Evolutionary conservation across 2,888 invertebrate genomes (phyloP).

Genomic region (Hermodice carunculata): DNA sequence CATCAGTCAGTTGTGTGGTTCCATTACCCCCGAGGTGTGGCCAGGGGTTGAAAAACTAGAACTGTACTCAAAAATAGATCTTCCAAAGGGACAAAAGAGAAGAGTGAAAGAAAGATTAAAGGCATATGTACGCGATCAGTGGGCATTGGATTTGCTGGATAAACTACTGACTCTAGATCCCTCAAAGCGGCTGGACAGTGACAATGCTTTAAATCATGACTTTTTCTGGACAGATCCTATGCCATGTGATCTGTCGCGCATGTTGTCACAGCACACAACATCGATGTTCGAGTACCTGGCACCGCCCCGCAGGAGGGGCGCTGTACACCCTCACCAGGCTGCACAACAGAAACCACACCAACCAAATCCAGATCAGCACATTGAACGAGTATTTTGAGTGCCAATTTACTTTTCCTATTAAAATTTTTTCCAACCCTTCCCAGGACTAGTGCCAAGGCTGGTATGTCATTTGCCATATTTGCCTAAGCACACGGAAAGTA

Average conservation of each 20-base stretch:
- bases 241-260: slow-evolving; percentile 79
- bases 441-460: too few species aligned
- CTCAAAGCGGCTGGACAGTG: slow-evolving; percentile 86
- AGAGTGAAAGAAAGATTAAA: slow-evolving; percentile 74
- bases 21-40: slow-evolving; percentile 83
- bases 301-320: slow-evolving; percentile 79
- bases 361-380: slow-evolving; percentile 61
- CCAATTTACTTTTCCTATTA: too few species aligned
- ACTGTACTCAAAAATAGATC: slow-evolving; percentile 75
- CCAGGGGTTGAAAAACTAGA: slow-evolving; percentile 88
- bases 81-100: slow-evolving; percentile 64
- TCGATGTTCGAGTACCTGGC: slow-evolving; percentile 97
- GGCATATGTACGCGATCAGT: slow-evolving; percentile 90
- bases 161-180: slow-evolving; percentile 93
- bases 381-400: slow-evolving; percentile 67
- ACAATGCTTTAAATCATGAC: slow-evolving; percentile 94
- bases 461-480: too few species aligned
- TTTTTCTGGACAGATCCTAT: slow-evolving; percentile 99
- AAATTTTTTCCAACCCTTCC: too few species aligned
- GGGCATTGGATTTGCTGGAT: slow-evolving; percentile 93
- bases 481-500: too few species aligned
- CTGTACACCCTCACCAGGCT: slow-evolving; percentile 50
- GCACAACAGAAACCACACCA: slow-evolving; percentile 20
- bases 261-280: slow-evolving; percentile 90
- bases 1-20: slow-evolving; percentile 96